phyloP scores from a whole-genome alignment of 2,888 invertebrate genomes.

The Drosophila atripex region DNA sequence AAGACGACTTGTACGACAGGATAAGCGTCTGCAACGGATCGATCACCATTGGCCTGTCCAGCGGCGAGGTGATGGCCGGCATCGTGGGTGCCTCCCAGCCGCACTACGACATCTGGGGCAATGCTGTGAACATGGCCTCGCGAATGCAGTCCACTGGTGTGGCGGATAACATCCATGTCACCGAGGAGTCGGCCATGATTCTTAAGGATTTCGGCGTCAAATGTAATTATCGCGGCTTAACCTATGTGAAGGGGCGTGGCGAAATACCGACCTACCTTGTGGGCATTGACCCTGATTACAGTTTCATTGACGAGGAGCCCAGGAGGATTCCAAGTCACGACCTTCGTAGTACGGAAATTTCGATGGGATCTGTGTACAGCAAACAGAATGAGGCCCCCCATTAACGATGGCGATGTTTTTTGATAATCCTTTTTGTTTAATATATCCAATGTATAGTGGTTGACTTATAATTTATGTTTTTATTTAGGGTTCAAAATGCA shows the following conservation, averaged over 20 bases:
- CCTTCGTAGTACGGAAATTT: neutral
- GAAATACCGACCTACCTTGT: slow-evolving; percentile 90
- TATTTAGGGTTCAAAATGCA: no score
- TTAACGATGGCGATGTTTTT: neutral
- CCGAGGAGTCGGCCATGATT: neutral
- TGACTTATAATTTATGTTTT: no score
- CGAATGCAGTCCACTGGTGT: slow-evolving; percentile 3
- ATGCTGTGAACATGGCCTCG: slow-evolving; percentile 1
- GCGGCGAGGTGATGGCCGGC: slow-evolving; percentile 96
- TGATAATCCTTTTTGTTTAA: neutral
- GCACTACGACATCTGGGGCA: slow-evolving; percentile 4
- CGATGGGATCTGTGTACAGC: neutral
- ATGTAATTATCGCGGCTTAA: slow-evolving; percentile 88
- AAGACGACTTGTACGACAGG: slow-evolving; percentile 84
- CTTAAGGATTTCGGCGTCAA: slow-evolving; percentile 86
- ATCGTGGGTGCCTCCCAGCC: slow-evolving; percentile 5
- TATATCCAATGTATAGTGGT: no score
- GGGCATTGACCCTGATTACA: slow-evolving; percentile 85
- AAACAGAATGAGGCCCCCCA: neutral
- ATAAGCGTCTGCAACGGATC: slow-evolving; percentile 65
- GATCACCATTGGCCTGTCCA: slow-evolving; percentile 89
- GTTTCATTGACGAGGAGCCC: neutral
- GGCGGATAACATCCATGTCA: neutral
- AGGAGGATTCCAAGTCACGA: neutral
- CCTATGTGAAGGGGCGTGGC: slow-evolving; percentile 88